Evolutionary conservation across 1,140 invertebrate species (phyloP), one percentile per base, ranked within the genome.

Genomic region (Periplaneta americana): DNA sequence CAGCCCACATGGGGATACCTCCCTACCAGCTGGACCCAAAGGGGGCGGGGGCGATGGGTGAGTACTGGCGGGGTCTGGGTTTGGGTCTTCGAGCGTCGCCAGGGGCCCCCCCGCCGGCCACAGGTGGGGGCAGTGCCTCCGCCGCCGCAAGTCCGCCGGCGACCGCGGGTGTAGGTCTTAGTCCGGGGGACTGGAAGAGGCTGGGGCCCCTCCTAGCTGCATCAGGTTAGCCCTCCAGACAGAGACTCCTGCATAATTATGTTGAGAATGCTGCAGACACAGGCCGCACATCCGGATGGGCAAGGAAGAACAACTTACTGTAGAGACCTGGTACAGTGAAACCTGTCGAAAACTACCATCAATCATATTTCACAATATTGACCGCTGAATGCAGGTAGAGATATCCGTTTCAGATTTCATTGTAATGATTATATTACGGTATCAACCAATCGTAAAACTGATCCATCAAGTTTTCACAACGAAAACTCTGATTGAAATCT

Each of bases 1-100:
- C 98, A 18, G 97, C 98, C 84, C 97, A 98, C 88, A 98, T 98
- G 96, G 97, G 97, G 85, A 98, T 98, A 85, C 96, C 96, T 81
- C 96, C 97, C 74, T 98, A 98, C 89, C 95, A 97, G 88, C 89
- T 96, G 87, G 95, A 96, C 88, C 93, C 94, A 74, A 94, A 95
- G 86, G 91, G 90, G 85, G 89, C 90, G 85, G 90, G 90, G 80
- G 89, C 80, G 34, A 81, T 81, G 80, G 80, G 80, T 81, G 76
- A 81, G 80, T 81, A 81, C 80, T 81, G 83, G 83, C 75, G 82
- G 22, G 82, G 82, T n/a, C 80, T 83, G 74, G 82, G 81, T 10
- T 74, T 83, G 22, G 83, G 83, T 22, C 83, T 83, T 34, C 80
- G 76, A 37, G 74, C 74, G 34, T 75, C 81, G 35, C 78, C 78